Percentiles rank a stretch among this genome's conserved stretches.
Evolutionary conservation across 1,140 invertebrate genomes (phyloP).

Genomic region (Trichogramma pretiosum): DNA sequence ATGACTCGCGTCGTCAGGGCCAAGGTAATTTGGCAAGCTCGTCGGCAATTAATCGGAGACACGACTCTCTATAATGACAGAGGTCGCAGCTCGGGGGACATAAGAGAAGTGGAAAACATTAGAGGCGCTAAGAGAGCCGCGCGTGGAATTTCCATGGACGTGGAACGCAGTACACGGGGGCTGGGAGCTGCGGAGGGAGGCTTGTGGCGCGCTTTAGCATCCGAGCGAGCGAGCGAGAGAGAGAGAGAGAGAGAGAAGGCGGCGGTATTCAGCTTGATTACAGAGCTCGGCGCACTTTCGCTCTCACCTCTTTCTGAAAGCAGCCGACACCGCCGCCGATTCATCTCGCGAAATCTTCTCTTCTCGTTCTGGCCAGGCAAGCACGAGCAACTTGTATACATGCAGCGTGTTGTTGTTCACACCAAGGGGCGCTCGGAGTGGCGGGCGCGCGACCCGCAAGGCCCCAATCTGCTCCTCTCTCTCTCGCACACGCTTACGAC

Average conservation of each 20-base stretch:
- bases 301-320: constrained; percentile 34
- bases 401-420: constrained; percentile 40
- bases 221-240: constrained; percentile 1
- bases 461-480: constrained; percentile 22
- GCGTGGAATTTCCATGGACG: constrained; percentile 39
- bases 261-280: constrained; percentile 41
- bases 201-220: constrained; percentile 5
- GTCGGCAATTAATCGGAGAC: no score
- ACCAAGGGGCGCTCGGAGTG: constrained; percentile 22
- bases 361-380: no score
- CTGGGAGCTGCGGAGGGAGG: constrained; percentile 22
- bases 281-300: constrained; percentile 42
- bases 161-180: no score
- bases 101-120: no score
- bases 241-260: constrained; percentile 5
- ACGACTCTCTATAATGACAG: no score
- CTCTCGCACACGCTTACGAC: not conserved
- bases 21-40: no score
- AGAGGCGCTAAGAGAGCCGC: not conserved
- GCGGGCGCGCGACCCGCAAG: no score
- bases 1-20: no score
- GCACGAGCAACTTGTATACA: no score
- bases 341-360: constrained; percentile 32
- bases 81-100: no score
- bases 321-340: constrained; percentile 21